Evolutionary conservation across 1,140 invertebrate genomes (phyloP).

Genomic region (Goniozus legneri): DNA sequence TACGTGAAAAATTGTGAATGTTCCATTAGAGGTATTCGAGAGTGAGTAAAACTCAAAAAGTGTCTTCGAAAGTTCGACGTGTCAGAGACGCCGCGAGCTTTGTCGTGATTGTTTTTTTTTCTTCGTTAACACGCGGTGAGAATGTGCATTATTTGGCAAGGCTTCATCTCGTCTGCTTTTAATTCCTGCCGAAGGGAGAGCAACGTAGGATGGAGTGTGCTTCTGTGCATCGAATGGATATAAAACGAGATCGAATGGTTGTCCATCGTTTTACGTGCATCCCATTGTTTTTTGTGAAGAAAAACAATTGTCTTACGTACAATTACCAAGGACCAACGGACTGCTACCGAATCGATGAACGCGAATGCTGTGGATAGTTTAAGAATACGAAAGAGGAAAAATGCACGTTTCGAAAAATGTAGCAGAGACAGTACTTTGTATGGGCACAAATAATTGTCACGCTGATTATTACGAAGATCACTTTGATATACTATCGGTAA

Average conservation of each 20-base stretch:
- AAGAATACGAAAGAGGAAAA: not conserved
- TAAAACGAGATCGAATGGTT: slow-evolving; percentile 1
- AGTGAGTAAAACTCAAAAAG: too few species aligned
- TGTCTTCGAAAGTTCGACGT: slow-evolving; percentile 3
- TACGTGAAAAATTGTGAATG: slow-evolving; percentile 19
- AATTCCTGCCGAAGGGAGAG: not conserved
- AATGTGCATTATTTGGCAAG: not conserved
- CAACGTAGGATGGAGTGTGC: not conserved
- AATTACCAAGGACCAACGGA: too few species aligned
- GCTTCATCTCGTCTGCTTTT: not conserved
- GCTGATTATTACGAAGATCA: slow-evolving; percentile 2
- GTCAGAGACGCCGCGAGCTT: not conserved
- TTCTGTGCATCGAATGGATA: not conserved
- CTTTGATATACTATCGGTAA: too few species aligned
- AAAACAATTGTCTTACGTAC: slow-evolving; percentile 32
- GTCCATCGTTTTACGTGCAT: slow-evolving; percentile 25
- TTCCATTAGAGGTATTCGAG: too few species aligned
- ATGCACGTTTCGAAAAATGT: not conserved
- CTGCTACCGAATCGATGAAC: slow-evolving; percentile 24
- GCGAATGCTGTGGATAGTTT: not conserved
- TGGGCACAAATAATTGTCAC: not conserved
- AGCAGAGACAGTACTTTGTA: not conserved
- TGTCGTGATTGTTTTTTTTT: not conserved
- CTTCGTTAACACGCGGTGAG: not conserved
- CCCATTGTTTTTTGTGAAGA: slow-evolving; percentile 29